Percentiles rank a stretch among this genome's conserved stretches.
Conservation (phyloP, 37 sponge, comb jelly and placozoan genomes). For the Spongilla lacustris region DNA sequence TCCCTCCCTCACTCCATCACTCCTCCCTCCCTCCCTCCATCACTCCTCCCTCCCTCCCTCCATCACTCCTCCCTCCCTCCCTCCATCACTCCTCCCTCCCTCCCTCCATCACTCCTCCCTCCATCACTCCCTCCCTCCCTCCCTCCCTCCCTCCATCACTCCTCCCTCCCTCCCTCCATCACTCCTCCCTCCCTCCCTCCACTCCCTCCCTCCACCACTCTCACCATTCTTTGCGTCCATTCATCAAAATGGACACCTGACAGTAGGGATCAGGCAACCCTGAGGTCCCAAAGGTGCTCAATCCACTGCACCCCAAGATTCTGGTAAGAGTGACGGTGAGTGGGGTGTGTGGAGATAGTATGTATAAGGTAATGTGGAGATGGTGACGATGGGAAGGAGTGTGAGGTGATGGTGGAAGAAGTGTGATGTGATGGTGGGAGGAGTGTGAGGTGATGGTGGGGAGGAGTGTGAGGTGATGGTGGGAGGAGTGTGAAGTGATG, state of each 20-base stretch:
- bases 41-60: no score
- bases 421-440: not conserved
- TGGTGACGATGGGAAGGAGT: not conserved
- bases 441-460: not conserved
- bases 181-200: not conserved
- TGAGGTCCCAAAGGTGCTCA: conserved; percentile 41
- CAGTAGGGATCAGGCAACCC: conserved; percentile 60
- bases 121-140: not conserved
- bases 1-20: no score
- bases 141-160: no score
- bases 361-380: no score
- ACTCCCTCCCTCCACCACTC: not conserved
- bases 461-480: not conserved
- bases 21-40: not conserved
- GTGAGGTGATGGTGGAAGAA: not conserved
- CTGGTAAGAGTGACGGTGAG: not conserved
- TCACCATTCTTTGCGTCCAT: not conserved
- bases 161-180: not conserved
- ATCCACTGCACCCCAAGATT: conserved; percentile 34
- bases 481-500: no score
- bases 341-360: no score
- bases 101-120: not conserved
- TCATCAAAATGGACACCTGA: conserved; percentile 37
- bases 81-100: no score
- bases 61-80: not conserved